phyloP scores from a whole-genome alignment of 2,888 invertebrate species.

The Meiosimyza platycephala region DNA sequence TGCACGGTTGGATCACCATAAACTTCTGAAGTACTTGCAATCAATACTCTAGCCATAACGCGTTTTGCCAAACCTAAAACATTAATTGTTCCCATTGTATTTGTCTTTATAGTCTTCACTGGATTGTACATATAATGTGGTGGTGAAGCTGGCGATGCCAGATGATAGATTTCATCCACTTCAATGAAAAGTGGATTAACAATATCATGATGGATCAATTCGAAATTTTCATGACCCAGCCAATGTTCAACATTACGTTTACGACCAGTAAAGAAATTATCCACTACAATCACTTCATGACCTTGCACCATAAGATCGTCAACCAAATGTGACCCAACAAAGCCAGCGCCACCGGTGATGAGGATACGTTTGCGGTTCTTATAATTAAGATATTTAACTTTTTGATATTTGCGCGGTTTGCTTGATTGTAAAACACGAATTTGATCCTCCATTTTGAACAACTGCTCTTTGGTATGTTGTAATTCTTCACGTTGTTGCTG shows the following conservation, averaged over 20 bases:
- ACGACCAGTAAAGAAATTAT: constrained; percentile 98
- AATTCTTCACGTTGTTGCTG: constrained; percentile 67
- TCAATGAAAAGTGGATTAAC: constrained; percentile 97
- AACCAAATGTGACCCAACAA: constrained; percentile 98
- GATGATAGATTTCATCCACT: constrained; percentile 97
- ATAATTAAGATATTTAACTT: constrained; percentile 92
- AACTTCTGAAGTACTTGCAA: constrained; percentile 98
- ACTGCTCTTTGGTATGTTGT: constrained; percentile 73
- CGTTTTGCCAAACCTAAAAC: constrained; percentile 92
- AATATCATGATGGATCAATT: constrained; percentile 98
- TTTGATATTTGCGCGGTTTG: constrained; percentile 86
- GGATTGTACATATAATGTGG: constrained; percentile 99
- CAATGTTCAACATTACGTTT: constrained; percentile 98
- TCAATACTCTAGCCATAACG: constrained; percentile 90
- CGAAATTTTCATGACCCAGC: constrained; percentile 99
- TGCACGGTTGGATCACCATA: constrained; percentile 99
- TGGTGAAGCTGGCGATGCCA: constrained; percentile 98
- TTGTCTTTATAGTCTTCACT: constrained; percentile 99
- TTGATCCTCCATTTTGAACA: constrained; percentile 78
- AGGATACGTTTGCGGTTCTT: constrained; percentile 92
- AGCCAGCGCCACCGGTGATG: constrained; percentile 97
- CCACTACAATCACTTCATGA: constrained; percentile 96
- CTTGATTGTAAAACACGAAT: constrained; percentile 77
- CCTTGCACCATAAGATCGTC: constrained; percentile 95
- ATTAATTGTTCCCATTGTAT: constrained; percentile 94